Base-by-base conservation (phyloP, 2,888 invertebrate species). In the Troides helena region DNA sequence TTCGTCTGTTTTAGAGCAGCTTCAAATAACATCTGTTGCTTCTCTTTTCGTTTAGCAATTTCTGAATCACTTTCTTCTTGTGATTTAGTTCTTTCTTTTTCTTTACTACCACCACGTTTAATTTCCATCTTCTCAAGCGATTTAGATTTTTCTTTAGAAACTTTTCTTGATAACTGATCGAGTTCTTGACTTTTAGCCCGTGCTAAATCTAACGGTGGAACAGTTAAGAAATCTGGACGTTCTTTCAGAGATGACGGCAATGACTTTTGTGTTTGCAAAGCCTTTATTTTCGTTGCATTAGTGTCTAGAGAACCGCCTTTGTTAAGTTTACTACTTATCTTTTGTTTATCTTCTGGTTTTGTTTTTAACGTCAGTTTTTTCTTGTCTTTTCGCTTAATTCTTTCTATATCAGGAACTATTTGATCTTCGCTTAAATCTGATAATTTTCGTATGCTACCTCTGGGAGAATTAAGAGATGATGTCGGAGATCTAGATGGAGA, bases 1-100 rank as follows among this genome's bases (percentile, higher is more conserved):
- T 95, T 95, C 0, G 95, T 95, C 85, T 96, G 96, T 81, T 96
- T 95, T 80, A 96, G 94, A 3, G 96, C 96, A 5, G 95, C 95
- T 87, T 96, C 96, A 76, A 96, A 96, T 1, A 96, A 84, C 93
- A 95, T 94, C 81, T 96, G 96, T 78, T 96, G 96, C 73, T 95
- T 94, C 78, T 95, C 95, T 83, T 95, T 95, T 62, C 96, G 94
- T 81, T 96, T 96, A 1, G 94, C 95, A 63, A 94, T 94, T 82
- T 95, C 95, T 0, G 95, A 94, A 76, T 95, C 96, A 72, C 95
- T 95, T 74, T 96, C 96, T 80, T 96, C 96, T 82, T 95, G 95
- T 1, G 95, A 95, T 80, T 95, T 95, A 6, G 95, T 94, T 73
- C 95, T 93, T 82, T 96, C 96, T 64, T 70, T 70, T 82, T 96